Conservation (phyloP, 2,888 invertebrate genomes). For the Ecliptopera silaceata region DNA sequence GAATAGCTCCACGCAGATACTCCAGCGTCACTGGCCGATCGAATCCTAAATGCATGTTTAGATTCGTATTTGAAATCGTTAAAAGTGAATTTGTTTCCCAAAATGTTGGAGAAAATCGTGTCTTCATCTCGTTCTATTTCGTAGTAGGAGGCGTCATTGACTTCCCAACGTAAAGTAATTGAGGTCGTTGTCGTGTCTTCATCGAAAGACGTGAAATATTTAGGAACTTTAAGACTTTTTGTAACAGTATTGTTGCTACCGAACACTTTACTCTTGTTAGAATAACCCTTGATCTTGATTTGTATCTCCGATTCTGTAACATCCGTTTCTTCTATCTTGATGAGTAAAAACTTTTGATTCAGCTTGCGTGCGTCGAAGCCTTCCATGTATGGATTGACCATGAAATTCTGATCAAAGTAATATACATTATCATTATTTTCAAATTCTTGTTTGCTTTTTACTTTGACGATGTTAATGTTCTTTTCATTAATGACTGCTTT, state of each 20-base stretch:
- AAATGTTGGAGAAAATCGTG: slow-evolving; percentile 58
- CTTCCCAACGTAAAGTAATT: slow-evolving; percentile 57
- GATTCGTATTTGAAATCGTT: slow-evolving; percentile 51
- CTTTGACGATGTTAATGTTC: slow-evolving; percentile 48
- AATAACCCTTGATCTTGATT: slow-evolving; percentile 60
- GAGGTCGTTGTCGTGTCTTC: slow-evolving; percentile 49
- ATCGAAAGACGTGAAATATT: slow-evolving; percentile 43
- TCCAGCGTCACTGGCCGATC: slow-evolving; percentile 51
- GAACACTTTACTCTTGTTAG: slow-evolving; percentile 47
- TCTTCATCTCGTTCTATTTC: slow-evolving; percentile 68
- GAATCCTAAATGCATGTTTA: slow-evolving; percentile 59
- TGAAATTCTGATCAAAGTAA: slow-evolving; percentile 55
- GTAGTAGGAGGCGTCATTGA: slow-evolving; percentile 49
- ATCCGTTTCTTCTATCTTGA: slow-evolving; percentile 62
- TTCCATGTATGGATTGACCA: slow-evolving; percentile 60
- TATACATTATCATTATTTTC: slow-evolving; percentile 53
- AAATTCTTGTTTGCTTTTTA: slow-evolving; percentile 55
- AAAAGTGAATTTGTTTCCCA: slow-evolving; percentile 49
- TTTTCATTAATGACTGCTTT: slow-evolving; percentile 59
- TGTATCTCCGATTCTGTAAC: slow-evolving; percentile 57
- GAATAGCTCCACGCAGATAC: slow-evolving; percentile 68
- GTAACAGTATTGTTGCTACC: slow-evolving; percentile 44
- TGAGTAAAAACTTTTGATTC: slow-evolving; percentile 56
- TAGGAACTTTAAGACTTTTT: slow-evolving; percentile 44
- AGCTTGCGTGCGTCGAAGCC: slow-evolving; percentile 37